Percentiles rank a stretch among this genome's conserved stretches.
Conservation (phyloP, 1,140 invertebrate species). For the Reticulitermes speratus region DNA sequence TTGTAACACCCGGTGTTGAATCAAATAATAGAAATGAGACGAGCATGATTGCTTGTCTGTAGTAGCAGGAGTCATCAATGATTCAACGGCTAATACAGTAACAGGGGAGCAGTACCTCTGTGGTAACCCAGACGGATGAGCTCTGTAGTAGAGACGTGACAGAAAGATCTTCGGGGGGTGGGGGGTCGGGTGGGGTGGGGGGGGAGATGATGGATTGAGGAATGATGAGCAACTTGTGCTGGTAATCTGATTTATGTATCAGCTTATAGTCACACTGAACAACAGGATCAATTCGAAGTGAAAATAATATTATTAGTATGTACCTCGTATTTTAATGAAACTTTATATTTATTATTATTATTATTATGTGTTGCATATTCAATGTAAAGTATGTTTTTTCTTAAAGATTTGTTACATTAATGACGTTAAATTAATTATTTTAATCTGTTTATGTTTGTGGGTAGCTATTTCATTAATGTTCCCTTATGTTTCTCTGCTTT, state of each 20-base stretch:
- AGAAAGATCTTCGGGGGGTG: neutral
- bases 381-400: no score
- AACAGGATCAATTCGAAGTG: neutral
- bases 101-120: neutral
- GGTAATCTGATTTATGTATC: neutral
- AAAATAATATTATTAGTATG: neutral
- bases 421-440: no score
- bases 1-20: neutral
- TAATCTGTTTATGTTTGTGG: no score
- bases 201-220: neutral
- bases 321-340: no score
- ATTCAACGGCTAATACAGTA: constrained; percentile 6
- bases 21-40: neutral
- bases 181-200: no score
- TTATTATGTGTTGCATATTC: no score
- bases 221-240: neutral
- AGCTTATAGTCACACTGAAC: neutral
- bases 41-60: neutral
- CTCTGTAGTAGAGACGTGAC: neutral
- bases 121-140: neutral
- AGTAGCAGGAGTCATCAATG: neutral
- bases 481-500: no score
- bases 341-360: no score
- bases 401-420: no score
- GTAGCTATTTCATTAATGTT: no score